These are phyloP conservation scores for Benthosema pterotum DNA, from an alignment of 2,797 vertebrate species.

Conservation along the genomic window DNA sequence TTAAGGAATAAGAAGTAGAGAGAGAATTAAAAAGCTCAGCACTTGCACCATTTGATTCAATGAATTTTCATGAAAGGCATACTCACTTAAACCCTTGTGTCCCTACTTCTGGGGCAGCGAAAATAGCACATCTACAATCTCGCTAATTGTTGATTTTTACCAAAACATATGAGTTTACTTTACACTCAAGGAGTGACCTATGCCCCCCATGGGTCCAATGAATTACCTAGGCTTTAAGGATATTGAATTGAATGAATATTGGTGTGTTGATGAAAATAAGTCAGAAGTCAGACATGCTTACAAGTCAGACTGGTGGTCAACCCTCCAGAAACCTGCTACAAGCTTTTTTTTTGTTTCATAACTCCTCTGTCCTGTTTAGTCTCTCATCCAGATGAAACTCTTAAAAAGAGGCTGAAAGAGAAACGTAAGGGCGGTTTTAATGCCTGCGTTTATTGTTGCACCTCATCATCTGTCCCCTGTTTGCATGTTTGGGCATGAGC, in stretches of 20 bases:
- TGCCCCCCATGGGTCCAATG: no score
- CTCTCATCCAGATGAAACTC: conserved; percentile 91
- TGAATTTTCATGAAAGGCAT: no score
- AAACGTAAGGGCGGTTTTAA: conserved; percentile 92
- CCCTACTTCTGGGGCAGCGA: no score
- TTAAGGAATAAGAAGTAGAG: background rate
- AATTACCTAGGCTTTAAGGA: no score
- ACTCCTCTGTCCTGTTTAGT: conserved; percentile 77
- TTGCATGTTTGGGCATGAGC: conserved; percentile 83
- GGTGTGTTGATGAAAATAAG: conserved; percentile 3
- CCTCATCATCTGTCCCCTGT: conserved; percentile 59
- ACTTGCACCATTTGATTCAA: background rate
- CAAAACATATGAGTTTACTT: no score
- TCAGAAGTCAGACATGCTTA: background rate
- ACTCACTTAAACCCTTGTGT: no score
- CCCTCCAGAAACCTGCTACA: conserved; percentile 32
- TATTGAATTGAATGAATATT: background rate
- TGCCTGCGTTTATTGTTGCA: conserved; percentile 63
- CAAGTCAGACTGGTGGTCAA: conserved; percentile 13
- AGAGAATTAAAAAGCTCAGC: background rate
- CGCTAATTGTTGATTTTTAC: no score
- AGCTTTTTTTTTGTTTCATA: conserved; percentile 61
- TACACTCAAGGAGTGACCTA: no score
- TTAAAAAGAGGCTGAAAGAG: conserved; percentile 98
- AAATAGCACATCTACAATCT: no score